These are phyloP conservation scores for Hippoglossus stenolepis DNA, from an alignment of 2,113 vertebrate genomes.

Conservation along the genomic window DNA sequence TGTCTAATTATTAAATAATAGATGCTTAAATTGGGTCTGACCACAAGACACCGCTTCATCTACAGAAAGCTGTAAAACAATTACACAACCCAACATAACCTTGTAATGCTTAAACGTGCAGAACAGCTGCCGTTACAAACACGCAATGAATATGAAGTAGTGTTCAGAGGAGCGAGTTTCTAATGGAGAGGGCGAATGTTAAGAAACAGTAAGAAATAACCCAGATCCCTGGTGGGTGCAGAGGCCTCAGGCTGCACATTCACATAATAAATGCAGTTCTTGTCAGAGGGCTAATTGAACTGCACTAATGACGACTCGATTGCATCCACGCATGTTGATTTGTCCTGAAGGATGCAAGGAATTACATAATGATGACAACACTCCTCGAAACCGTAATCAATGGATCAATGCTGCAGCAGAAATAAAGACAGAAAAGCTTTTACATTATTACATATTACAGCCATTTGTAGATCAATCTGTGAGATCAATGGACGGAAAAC, in stretches of 20 bases:
- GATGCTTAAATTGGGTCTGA: too few species aligned
- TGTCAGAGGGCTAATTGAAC: conserved; percentile 1
- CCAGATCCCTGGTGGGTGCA: conserved; percentile 10
- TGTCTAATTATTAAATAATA: too few species aligned
- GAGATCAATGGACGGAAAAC: too few species aligned
- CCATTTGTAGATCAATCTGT: not conserved
- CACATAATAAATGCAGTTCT: conserved; percentile 1
- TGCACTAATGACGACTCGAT: not conserved
- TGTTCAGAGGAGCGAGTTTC: not conserved
- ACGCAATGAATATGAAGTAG: not conserved
- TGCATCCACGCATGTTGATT: conserved; percentile 4
- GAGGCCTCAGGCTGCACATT: conserved; percentile 2
- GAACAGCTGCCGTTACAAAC: not conserved
- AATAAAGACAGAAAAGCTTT: not conserved
- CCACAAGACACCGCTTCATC: too few species aligned
- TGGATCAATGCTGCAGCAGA: not conserved
- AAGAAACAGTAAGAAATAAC: not conserved
- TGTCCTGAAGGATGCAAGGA: not conserved
- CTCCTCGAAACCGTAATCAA: too few species aligned
- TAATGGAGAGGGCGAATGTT: not conserved
- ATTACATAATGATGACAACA: not conserved
- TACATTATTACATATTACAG: not conserved
- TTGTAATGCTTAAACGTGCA: not conserved
- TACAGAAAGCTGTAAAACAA: too few species aligned
- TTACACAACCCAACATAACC: not conserved